phyloP scores from a whole-genome alignment of 64 coral and sea anemone species.

The Actinia tenebrosa region DNA sequence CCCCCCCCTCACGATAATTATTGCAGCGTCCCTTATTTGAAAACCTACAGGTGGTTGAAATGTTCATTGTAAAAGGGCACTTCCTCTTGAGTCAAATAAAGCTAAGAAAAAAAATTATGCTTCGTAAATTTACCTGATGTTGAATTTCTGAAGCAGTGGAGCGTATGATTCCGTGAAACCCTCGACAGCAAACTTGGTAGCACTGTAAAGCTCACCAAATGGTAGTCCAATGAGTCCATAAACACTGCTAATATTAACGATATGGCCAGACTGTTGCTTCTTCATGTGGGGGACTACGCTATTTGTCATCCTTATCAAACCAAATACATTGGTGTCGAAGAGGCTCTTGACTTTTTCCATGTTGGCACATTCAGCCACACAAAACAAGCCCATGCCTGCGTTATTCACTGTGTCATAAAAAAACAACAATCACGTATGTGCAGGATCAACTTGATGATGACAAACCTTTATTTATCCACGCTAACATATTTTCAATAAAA shows the following conservation, averaged over 20 bases:
- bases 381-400: constrained; percentile 13
- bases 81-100: no score
- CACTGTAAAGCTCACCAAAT: constrained; percentile 44
- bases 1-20: no score
- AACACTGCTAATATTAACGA: constrained; percentile 43
- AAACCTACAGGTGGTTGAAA: no score
- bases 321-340: constrained; percentile 50
- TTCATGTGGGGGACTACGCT: constrained; percentile 52
- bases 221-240: constrained; percentile 30
- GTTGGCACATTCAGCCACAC: constrained; percentile 13
- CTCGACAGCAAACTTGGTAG: constrained; percentile 66
- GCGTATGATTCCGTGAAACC: constrained; percentile 46
- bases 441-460: not conserved
- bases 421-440: not conserved
- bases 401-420: constrained; percentile 38
- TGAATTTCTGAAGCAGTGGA: constrained; percentile 42
- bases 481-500: no score
- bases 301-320: constrained; percentile 25
- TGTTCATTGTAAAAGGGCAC: no score
- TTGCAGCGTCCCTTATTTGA: no score
- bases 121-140: constrained; percentile 36
- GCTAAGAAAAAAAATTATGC: no score
- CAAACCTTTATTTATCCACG: not conserved
- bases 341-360: constrained; percentile 18
- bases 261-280: constrained; percentile 18